These are phyloP conservation scores for Chelonoidis abingdonii DNA, from an alignment of 2,113 vertebrate genomes.

Conservation along the genomic window DNA sequence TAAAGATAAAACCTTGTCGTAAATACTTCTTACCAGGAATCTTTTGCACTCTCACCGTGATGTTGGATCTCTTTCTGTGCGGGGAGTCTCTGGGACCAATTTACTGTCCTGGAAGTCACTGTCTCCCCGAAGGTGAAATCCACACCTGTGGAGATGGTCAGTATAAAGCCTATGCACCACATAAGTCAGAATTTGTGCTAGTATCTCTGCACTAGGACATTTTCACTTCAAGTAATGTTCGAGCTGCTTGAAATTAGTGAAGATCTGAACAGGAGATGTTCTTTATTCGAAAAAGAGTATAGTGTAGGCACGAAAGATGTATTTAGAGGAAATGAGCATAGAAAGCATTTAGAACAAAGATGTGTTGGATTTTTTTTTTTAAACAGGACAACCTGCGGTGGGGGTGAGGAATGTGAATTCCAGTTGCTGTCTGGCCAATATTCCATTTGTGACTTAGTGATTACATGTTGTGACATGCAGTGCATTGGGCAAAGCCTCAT, in stretches of 20 bases:
- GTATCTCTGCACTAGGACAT: neutral
- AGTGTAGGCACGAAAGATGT: neutral
- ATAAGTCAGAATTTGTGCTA: neutral
- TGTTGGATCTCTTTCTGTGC: neutral
- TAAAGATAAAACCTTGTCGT: neutral
- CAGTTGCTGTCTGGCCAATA: neutral
- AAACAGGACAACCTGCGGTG: neutral
- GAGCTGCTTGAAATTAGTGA: neutral
- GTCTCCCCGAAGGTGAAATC: neutral
- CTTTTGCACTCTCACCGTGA: neutral
- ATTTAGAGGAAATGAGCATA: neutral
- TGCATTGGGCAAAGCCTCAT: neutral
- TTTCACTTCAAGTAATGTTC: neutral
- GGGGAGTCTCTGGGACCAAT: neutral
- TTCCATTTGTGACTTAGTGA: neutral
- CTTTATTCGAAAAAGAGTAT: neutral
- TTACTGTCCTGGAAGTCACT: neutral
- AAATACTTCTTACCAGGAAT: neutral
- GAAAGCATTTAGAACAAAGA: neutral
- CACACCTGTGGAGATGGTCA: neutral
- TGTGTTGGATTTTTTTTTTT: neutral
- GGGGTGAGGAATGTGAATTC: neutral
- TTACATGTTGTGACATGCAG: neutral
- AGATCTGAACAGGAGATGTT: neutral
- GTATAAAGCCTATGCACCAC: neutral